A percentile compares a stretch with the other conserved stretches of the same genome.
These are phyloP conservation scores for Tryphoninae sp. DNA, from an alignment of 2,888 invertebrate genomes.

Conservation along the genomic window DNA sequence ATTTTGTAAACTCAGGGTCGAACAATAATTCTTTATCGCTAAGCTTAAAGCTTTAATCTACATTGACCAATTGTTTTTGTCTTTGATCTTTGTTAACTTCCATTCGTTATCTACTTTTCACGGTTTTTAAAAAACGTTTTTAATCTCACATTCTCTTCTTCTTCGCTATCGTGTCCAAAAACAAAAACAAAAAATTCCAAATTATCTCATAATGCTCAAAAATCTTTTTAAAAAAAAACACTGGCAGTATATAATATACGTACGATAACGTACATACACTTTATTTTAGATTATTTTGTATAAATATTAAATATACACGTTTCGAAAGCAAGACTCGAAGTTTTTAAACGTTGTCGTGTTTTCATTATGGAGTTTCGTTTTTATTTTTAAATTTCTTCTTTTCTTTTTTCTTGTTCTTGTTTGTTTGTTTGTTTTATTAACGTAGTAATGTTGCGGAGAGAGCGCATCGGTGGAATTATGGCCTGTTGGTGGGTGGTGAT, in stretches of 20 bases:
- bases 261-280: conserved; percentile 67
- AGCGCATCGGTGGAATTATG: conserved; percentile 66
- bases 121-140: background rate
- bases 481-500: conserved; percentile 62
- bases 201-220: conserved; percentile 22
- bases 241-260: conserved; percentile 63
- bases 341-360: conserved; percentile 39
- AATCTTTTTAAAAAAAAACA: conserved; percentile 35
- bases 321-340: conserved; percentile 66
- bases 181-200: background rate
- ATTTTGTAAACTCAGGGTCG: background rate
- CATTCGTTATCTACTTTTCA: background rate
- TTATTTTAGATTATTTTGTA: conserved; percentile 67
- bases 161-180: background rate
- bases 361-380: conserved; percentile 27
- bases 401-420: conserved; percentile 8
- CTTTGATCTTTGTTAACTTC: background rate
- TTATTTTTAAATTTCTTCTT: conserved; percentile 35
- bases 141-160: background rate
- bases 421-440: conserved; percentile 22
- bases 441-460: conserved; percentile 63
- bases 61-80: background rate
- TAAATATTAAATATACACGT: conserved; percentile 68
- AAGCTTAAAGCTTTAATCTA: conserved; percentile 42
- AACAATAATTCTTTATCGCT: background rate